Evolutionary conservation across 2,113 vertebrate species (phyloP), one percentile per base, ranked within the genome.

Genomic region (Halcyon senegalensis): DNA sequence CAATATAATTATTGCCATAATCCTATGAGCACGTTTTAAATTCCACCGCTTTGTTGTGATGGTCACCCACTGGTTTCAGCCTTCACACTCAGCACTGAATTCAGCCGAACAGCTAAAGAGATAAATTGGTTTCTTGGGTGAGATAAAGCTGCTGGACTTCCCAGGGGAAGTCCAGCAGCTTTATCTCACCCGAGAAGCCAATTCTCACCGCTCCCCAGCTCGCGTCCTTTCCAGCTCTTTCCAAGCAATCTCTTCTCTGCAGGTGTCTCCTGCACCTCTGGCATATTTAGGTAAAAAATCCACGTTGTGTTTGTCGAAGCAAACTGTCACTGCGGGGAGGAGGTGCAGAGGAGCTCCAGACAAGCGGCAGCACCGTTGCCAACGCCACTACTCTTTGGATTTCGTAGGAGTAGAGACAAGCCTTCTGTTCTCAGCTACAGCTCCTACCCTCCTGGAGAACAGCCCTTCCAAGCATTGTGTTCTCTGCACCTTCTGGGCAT

Each of bases 401-500:
- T 43, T 37, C 86, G 87, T 10, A 81, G 90, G 84, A 94, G 92
- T 10, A 55, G 60, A 78, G 90, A 76, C 59, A 77, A 59, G 28
- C 55, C 78, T 76, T 74, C 18, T 93, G 93, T 77, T 90, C 85
- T 72, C 90, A 86, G 84, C 70, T 46, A 11, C 67, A 90, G 78
- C 60, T 91, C 25, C 41, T 7, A 15, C 66, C 73, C 72, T 64
- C 66, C 63, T 0, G 1, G 59, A 66, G 73, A 84, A 55, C 83
- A 87, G 51, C 43, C 89, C 72, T 86, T 58, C 83, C 82, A 5
- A 83, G 55, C 79, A 70, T 1, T 90, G 87, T 87, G 82, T 74
- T 92, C 87, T 48, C 90, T 77, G 88, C 85, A 94, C 93, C 94
- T 94, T 93, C 88, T 88, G 92, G 90, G 64, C 56, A 69, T 50